Evolutionary conservation across 2,888 invertebrate species (phyloP), one percentile per base, ranked within the genome.

Genomic region (Drosophila putrida): DNA sequence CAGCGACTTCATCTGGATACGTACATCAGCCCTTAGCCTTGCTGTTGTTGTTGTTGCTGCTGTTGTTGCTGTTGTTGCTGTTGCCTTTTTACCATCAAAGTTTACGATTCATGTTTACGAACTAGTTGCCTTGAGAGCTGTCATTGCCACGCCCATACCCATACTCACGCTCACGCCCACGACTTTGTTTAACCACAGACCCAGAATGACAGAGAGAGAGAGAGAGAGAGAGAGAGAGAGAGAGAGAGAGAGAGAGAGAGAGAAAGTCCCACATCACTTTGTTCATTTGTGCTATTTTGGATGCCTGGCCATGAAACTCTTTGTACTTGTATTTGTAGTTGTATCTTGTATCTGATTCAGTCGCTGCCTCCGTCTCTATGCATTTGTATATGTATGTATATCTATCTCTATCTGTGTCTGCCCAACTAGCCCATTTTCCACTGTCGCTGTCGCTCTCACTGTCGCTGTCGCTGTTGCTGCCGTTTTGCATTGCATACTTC

Each of bases 401-500:
- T 46, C 44, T 54, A 25, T 58, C 35, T 20, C 35, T 41, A 36
- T 57, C n/a, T 66, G 38, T 28, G 33, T 58, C 28, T 46, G 51
- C 64, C 53, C 53, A 78, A 79, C 75, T 78, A 72, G 72, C 72
- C 76, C 68, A 67, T 73, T 73, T 70, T 39, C 39, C 28, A 43
- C 44, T 69, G 69, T 43, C 20, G 28, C 31, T 6, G 38, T 38
- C 9, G 41, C 11, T 51, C 11, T 28, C 28, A 5, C 28, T 28
- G 4, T 28, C 28, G 28, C 28, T 28, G 28, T 28, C 28, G 31
- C 31, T 35, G 46, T 39, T 9, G 28, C 6, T 51, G 33, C 57
- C 64, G 44, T 58, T 74, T 70, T 78, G 71, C 80, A 63, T 75
- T 39, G 79, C 71, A 78, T 83, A 86, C 88, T 88, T 83, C 80